These are phyloP conservation scores for Phrynosoma blainvillii DNA, from an alignment of 2,113 vertebrate genomes.

Conservation along the genomic window DNA sequence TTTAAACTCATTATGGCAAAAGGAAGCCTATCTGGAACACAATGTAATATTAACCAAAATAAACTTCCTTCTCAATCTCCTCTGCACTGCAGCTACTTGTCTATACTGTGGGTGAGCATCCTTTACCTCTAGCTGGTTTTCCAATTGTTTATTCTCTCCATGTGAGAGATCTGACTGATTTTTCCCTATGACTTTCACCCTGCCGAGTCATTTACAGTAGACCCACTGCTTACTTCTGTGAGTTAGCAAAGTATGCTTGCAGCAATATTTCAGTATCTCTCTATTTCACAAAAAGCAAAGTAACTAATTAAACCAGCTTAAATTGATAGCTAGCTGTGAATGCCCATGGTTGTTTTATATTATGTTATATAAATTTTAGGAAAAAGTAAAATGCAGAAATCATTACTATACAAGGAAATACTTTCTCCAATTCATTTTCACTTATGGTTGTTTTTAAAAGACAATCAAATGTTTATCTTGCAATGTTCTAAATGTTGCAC, in stretches of 20 bases:
- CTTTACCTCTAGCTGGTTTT: neutral
- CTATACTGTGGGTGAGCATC: constrained; percentile 13
- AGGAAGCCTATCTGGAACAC: neutral
- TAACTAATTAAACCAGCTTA: constrained; percentile 66
- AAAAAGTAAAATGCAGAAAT: constrained; percentile 37
- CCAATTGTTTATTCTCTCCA: constrained; percentile 20
- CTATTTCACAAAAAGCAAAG: constrained; percentile 56
- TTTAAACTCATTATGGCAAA: neutral
- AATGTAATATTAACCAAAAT: neutral
- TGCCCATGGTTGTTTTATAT: constrained; percentile 57
- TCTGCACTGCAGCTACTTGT: neutral
- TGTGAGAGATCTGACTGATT: constrained; percentile 14
- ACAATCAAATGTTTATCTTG: neutral
- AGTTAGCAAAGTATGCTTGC: constrained; percentile 43
- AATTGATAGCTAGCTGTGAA: constrained; percentile 61
- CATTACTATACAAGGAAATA: constrained; percentile 28
- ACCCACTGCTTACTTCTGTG: constrained; percentile 46
- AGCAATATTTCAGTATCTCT: constrained; percentile 34
- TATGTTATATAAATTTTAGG: constrained; percentile 56
- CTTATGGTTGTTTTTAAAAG: neutral
- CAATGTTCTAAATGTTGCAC: neutral
- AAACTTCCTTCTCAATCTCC: neutral
- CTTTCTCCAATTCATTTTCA: constrained; percentile 4
- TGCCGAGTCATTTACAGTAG: neutral
- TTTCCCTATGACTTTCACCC: neutral